phyloP scores from a whole-genome alignment of 2,888 invertebrate genomes.

The Cantharis rufa region DNA sequence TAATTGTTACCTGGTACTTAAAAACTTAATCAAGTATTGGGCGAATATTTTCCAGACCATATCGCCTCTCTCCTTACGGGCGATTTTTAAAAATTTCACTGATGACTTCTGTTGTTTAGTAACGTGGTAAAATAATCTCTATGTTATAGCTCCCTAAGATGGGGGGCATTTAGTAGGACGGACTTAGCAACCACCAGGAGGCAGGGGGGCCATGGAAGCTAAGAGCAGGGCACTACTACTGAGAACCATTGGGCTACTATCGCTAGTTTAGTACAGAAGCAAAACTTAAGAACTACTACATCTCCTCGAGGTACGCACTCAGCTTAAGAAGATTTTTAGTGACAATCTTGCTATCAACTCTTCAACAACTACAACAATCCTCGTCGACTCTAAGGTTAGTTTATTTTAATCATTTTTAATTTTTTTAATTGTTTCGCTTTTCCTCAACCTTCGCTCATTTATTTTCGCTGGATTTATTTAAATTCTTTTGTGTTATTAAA shows the following conservation, averaged over 20 bases:
- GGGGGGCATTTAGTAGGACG: constrained; percentile 48
- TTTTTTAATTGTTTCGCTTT: neutral
- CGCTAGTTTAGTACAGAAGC: constrained; percentile 57
- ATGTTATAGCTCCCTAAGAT: constrained; percentile 45
- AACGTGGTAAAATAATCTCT: constrained; percentile 46
- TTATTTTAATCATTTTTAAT: neutral
- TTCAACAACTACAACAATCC: neutral
- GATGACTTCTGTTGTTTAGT: constrained; percentile 50
- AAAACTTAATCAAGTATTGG: constrained; percentile 25
- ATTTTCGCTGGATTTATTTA: neutral
- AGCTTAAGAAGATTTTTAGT: constrained; percentile 13
- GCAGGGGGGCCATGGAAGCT: constrained; percentile 48
- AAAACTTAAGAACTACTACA: constrained; percentile 39
- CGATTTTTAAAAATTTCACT: constrained; percentile 28
- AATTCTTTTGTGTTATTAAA: neutral
- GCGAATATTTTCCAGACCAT: constrained; percentile 14
- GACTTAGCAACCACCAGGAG: constrained; percentile 45
- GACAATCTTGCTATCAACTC: neutral
- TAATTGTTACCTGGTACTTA: constrained; percentile 19
- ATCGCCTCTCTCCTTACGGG: constrained; percentile 21
- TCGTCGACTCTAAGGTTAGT: constrained; percentile 5
- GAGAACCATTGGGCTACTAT: constrained; percentile 56
- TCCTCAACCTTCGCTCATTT: neutral
- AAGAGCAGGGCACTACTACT: constrained; percentile 55
- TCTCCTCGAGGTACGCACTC: constrained; percentile 28